phyloP scores from a whole-genome alignment of 2,113 vertebrate genomes.

The Lampris incognitus region DNA sequence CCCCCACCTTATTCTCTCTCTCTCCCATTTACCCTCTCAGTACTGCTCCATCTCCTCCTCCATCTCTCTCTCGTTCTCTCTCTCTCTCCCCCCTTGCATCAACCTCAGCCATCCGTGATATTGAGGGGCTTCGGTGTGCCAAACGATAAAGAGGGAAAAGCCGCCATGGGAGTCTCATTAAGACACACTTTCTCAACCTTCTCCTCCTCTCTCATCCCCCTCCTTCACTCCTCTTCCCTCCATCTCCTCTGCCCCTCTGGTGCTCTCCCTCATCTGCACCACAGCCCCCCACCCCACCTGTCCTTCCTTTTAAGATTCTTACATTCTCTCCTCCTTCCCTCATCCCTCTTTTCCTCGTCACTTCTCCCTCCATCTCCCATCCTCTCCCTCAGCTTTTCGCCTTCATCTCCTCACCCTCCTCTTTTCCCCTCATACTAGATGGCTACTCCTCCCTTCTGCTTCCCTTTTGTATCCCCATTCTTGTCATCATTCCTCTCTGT shows the following conservation, averaged over 20 bases:
- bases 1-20: too few species aligned
- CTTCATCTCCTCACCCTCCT: slow-evolving; percentile 5
- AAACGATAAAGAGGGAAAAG: slow-evolving; percentile 42
- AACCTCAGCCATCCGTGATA: not conserved
- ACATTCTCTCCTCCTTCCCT: not conserved
- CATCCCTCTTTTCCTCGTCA: too few species aligned
- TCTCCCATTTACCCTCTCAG: too few species aligned
- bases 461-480: not conserved
- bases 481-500: not conserved
- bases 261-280: not conserved
- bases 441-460: not conserved
- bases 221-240: slow-evolving; percentile 24
- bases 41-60: too few species aligned
- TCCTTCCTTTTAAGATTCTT: not conserved
- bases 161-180: slow-evolving; percentile 40
- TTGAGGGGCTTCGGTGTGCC: slow-evolving; percentile 35
- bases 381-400: not conserved
- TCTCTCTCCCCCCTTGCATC: not conserved
- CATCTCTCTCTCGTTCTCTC: too few species aligned
- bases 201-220: slow-evolving; percentile 1
- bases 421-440: not conserved
- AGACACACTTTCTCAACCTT: slow-evolving; percentile 50
- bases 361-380: not conserved
- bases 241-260: not conserved
- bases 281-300: not conserved